A percentile compares a stretch with the other conserved stretches of the same genome.
These are phyloP conservation scores for Trichopria drosophilae DNA, from an alignment of 2,888 invertebrate species.

Conservation along the genomic window DNA sequence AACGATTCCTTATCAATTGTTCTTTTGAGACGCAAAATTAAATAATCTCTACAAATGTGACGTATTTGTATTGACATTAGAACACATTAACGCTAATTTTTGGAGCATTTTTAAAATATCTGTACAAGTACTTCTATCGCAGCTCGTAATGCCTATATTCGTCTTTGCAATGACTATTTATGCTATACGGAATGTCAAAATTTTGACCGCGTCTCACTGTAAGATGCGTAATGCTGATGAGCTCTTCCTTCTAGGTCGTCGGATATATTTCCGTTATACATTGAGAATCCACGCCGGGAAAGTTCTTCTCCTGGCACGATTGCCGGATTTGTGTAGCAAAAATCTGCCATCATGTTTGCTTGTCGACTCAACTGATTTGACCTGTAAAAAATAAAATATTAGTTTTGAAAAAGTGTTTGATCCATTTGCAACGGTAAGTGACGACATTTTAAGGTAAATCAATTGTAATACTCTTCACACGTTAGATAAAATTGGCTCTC, in stretches of 20 bases:
- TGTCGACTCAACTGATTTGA: conserved; percentile 49
- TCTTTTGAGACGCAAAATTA: no score
- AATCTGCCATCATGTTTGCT: conserved; percentile 52
- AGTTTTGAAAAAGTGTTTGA: no score
- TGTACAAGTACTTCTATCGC: no score
- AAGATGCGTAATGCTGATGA: conserved; percentile 37
- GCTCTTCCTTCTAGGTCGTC: conserved; percentile 53
- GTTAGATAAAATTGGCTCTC: no score
- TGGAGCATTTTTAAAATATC: background rate
- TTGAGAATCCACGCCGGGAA: conserved; percentile 64
- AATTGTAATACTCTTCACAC: no score
- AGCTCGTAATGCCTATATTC: no score
- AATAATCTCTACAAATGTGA: no score
- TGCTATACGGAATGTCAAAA: conserved; percentile 37
- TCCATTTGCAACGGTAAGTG: no score
- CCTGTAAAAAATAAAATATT: conserved; percentile 48
- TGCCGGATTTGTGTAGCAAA: conserved; percentile 62
- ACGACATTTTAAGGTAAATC: no score
- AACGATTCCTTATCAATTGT: no score
- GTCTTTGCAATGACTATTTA: no score
- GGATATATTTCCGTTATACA: conserved; percentile 62
- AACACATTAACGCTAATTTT: background rate
- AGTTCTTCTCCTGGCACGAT: conserved; percentile 64
- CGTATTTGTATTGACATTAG: background rate
- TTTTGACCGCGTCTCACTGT: conserved; percentile 46